Evolutionary conservation across 2,888 invertebrate species (phyloP), one percentile per base, ranked within the genome.

Genomic region (Tineola bisselliella): DNA sequence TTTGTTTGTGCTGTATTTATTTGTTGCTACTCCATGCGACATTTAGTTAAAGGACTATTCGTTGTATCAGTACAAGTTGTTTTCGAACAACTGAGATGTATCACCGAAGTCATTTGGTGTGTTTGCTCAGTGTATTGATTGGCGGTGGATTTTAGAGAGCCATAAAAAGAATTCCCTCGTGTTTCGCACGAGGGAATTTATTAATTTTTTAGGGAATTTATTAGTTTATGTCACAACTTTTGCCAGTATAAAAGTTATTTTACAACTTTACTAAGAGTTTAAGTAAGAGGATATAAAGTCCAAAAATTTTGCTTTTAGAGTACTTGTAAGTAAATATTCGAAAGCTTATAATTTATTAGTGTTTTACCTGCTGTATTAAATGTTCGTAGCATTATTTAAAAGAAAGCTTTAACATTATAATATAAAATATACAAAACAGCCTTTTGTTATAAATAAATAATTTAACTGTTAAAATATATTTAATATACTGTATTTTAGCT

Each of bases 241-340:
- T 65, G 66, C 67, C 64, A 68, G 67, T 67, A 71, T 71, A 69
- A 74, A 79, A 79, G 72, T 83, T 79, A 76, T 77, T 79, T 81
- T 76, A 79, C 76, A 77, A 74, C 77, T 74, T 69, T 67, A 68
- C 75, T 76, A 78, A 77, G 76, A 78, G 71, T 75, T 78, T 75
- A 74, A 66, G 65, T 64, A 64, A 68, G 70, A 71, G 62, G 61
- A 62, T 65, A 65, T 62, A 65, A 65, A 64, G 43, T 59, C 44
- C 38, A 43, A 59, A 44, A 60, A 60, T 44, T 60, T 60, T 60
- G 17, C 58, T 33, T 33, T 17, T 17, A 58, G 58, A 4, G 19
- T 58, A 56, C 19, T n/a, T 48, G 18, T 25, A 58, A 58, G 54
- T 54, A 54, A 54, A 54, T 25, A 54, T 54, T 54, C 54, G 54